Base-by-base conservation (phyloP, 2,888 invertebrate species). In the Sinopyrophorus schimmeli region DNA sequence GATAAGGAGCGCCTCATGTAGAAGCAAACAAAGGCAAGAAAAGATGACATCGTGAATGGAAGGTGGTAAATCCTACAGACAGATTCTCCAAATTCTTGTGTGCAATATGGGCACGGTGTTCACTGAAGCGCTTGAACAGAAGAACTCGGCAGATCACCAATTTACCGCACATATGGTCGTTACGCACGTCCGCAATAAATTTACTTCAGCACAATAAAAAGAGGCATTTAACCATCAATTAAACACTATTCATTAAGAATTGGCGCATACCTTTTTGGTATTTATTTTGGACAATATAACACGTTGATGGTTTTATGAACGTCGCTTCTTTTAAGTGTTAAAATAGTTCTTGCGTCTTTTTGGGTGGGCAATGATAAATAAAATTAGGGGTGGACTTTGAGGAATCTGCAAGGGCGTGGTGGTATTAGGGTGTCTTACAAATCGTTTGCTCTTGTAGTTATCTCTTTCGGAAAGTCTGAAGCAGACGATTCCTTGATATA, bases 111-210 rank as follows among this genome's bases (percentile, higher is more conserved):
- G 58, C 53, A 57, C 56, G 53, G 53, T 61, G 64, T 44, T 62
- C 64, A 63, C 54, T 59, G 58, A 61, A 65, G 66, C 63, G 64
- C 58, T 54, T 59, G 58, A 62, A 62, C 53, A 59, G 51, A 58
- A 62, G 65, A 64, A 66, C 62, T 60, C 59, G 53, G 62, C 60
- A 65, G 68, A 69, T 69, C 65, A 68, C 68, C 69, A 68, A 69
- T 70, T 70, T 70, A 69, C 69, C 69, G 63, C 69, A 69, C 69
- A 70, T 65, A 68, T 66, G 64, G 65, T 58, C 58, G 60, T 62
- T 63, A 58, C 59, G 55, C 57, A 60, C 60, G 62, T 60, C n/a
- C 59, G 61, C 65, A 55, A 70, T 70, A 69, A 69, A 70, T 70
- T 64, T 62, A 60, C 47, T 43, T 52, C 49, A 47, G 59, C 59